These are phyloP conservation scores for Tipula lateralis DNA, from an alignment of 2,888 invertebrate species.

Conservation along the genomic window DNA sequence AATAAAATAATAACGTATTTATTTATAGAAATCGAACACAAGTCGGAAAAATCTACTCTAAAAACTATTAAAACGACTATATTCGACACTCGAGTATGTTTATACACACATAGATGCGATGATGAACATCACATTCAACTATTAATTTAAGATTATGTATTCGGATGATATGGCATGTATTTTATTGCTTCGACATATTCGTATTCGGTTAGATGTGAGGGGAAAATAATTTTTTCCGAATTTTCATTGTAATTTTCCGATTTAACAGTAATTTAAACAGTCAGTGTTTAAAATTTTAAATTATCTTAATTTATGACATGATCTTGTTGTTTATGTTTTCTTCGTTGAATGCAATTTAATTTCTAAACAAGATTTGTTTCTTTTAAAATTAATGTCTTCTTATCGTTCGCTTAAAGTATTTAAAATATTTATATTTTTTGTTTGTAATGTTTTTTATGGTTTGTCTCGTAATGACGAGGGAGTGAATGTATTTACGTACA, in stretches of 20 bases:
- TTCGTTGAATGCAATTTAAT: background rate
- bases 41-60: background rate
- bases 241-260: constrained; percentile 11
- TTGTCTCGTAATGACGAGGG: background rate
- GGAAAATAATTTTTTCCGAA: background rate
- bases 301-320: background rate
- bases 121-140: background rate
- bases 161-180: background rate
- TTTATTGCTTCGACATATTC: background rate
- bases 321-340: no score
- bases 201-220: background rate
- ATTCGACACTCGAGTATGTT: background rate
- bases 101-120: background rate
- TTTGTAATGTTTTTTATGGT: background rate
- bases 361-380: background rate
- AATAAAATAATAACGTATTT: background rate
- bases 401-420: background rate
- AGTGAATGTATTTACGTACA: no score
- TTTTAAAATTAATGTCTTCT: background rate
- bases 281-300: background rate
- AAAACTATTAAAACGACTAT: constrained; percentile 24
- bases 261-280: background rate
- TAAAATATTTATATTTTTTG: background rate
- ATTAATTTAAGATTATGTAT: constrained; percentile 4
- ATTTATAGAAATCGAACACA: background rate